A percentile compares a stretch with the other conserved stretches of the same genome.
Conservation (phyloP, 1,140 invertebrate genomes). For the Calephelis virginiensis region DNA sequence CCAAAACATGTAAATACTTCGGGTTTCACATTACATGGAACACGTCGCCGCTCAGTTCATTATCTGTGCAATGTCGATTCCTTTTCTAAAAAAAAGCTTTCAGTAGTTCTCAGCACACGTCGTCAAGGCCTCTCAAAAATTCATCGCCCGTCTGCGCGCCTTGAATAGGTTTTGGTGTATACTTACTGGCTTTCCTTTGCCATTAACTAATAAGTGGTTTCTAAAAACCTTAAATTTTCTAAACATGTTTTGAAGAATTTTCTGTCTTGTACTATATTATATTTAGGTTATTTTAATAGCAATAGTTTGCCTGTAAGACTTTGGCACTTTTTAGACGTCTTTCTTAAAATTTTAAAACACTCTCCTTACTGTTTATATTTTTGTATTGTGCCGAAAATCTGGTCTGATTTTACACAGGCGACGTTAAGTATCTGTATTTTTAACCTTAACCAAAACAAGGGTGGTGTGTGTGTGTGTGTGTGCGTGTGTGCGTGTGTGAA, state of each 20-base stretch:
- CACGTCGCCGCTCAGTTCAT: slow-evolving; percentile 52
- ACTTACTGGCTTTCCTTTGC: slow-evolving; percentile 36
- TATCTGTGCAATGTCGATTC: slow-evolving; percentile 59
- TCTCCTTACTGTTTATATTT: too few relatives aligned
- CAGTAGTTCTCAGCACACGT: slow-evolving; percentile 60
- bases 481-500: too few relatives aligned
- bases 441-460: too few relatives aligned
- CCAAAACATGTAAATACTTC: slow-evolving; percentile 12
- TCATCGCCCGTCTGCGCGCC: slow-evolving; percentile 67
- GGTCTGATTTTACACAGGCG: too few relatives aligned
- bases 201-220: slow-evolving; percentile 54
- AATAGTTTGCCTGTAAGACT: too few relatives aligned
- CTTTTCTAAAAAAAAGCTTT: slow-evolving; percentile 61
- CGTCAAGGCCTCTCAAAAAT: slow-evolving; percentile 70
- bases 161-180: slow-evolving; percentile 51
- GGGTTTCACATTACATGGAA: slow-evolving; percentile 34
- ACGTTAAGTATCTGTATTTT: too few relatives aligned
- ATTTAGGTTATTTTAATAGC: too few relatives aligned
- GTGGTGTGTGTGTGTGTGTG: too few relatives aligned
- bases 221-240: not conserved
- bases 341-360: too few relatives aligned
- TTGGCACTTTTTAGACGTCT: too few relatives aligned
- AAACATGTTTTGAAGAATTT: not conserved
- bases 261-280: too few relatives aligned
- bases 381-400: too few relatives aligned